These are phyloP conservation scores for Albula glossodonta DNA, from an alignment of 2,113 vertebrate genomes.

Conservation along the genomic window DNA sequence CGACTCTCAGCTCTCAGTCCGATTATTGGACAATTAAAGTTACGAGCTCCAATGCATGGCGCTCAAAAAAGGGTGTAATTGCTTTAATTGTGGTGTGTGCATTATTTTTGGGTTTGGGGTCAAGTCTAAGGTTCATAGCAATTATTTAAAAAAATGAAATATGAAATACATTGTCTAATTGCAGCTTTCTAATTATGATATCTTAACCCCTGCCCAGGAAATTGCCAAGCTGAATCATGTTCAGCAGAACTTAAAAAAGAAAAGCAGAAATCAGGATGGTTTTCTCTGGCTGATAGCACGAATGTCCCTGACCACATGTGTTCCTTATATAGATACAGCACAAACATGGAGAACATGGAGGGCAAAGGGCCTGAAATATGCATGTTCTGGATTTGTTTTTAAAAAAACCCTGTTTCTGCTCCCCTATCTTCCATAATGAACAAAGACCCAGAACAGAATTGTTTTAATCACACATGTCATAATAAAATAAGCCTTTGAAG, in stretches of 20 bases:
- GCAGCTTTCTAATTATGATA: background rate
- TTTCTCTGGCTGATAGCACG: background rate
- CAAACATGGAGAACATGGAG: too few relatives aligned
- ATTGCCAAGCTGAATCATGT: background rate
- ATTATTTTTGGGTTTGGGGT: background rate
- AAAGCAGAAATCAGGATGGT: background rate
- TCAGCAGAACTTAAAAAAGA: background rate
- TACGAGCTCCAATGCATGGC: background rate
- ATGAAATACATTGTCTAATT: background rate
- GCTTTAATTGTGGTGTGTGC: background rate
- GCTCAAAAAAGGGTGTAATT: background rate
- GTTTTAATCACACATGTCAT: background rate
- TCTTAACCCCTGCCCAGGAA: background rate
- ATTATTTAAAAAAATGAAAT: background rate
- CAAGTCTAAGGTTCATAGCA: background rate
- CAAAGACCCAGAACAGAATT: background rate
- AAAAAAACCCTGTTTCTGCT: background rate
- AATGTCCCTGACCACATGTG: background rate
- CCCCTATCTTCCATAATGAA: background rate
- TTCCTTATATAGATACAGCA: too few relatives aligned
- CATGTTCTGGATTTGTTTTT: background rate
- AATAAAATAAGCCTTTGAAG: background rate
- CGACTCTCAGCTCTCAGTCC: background rate
- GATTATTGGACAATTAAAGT: background rate
- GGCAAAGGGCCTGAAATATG: too few relatives aligned